phyloP scores from a whole-genome alignment of 2,888 invertebrate species.

The Muschampia plurimacula region DNA sequence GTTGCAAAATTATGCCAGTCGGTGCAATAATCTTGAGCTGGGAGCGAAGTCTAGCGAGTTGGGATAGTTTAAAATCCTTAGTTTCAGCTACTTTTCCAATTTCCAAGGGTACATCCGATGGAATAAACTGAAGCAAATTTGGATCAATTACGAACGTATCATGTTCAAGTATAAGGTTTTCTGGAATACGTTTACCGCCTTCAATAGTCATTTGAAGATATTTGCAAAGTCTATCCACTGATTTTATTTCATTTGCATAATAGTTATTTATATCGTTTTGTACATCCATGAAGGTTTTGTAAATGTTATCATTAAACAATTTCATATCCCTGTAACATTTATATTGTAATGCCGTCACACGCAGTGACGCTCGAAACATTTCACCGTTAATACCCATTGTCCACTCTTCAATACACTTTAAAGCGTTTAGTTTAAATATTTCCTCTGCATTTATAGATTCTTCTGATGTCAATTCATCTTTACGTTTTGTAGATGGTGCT shows the following conservation, averaged over 20 bases:
- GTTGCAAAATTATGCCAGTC: conserved; percentile 71
- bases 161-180: conserved; percentile 76
- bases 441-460: conserved; percentile 63
- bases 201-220: conserved; percentile 83
- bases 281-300: conserved; percentile 74
- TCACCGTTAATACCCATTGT: conserved; percentile 84
- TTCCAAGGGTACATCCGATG: conserved; percentile 48
- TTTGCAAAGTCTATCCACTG: conserved; percentile 81
- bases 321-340: conserved; percentile 75
- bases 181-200: conserved; percentile 72
- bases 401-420: conserved; percentile 86
- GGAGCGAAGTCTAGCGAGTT: conserved; percentile 68
- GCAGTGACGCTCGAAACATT: conserved; percentile 75
- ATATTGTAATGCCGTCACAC: conserved; percentile 69
- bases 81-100: conserved; percentile 54
- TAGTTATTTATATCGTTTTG: conserved; percentile 75
- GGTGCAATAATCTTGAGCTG: conserved; percentile 75
- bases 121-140: conserved; percentile 69
- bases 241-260: conserved; percentile 72
- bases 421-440: conserved; percentile 68
- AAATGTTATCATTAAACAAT: conserved; percentile 72
- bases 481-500: conserved; percentile 63
- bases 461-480: conserved; percentile 61
- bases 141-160: conserved; percentile 81
- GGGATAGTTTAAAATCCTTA: conserved; percentile 69